Evolutionary conservation across 2,113 vertebrate genomes (phyloP), one percentile per base, ranked within the genome.

Genomic region (Hemichromis elongatus): DNA sequence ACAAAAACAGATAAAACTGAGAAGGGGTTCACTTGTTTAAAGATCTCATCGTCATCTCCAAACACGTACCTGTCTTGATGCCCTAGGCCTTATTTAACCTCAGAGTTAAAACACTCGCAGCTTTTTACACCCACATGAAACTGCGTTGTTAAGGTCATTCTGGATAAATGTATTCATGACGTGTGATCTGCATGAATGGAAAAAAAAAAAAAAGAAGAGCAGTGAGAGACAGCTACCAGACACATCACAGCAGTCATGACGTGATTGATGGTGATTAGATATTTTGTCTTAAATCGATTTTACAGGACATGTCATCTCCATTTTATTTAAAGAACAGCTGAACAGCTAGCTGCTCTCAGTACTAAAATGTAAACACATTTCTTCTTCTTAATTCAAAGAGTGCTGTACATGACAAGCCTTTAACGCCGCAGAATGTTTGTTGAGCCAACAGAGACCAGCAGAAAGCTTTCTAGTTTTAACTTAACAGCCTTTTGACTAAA

Each of bases 101-200:
- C 91, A 1, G 82, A 89, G 85, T 89, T 91, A 85, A 94, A 92
- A 93, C 80, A 93, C 87, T 87, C 85, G 68, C 56, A 86, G 82
- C 83, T 77, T 92, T 90, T 93, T 92, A 90, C 81, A 89, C 80
- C 84, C 87, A 90, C 85, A 85, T 90, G 88, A 91, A 94, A 93
- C 86, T 73, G 79, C 84, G 83, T 85, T 79, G 90, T 92, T 93
- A 90, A 94, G 91, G 92, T 94, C 93, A 94, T 92, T 77, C 79
- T 92, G 68, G 80, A 93, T 91, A 93, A 94, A 93, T 93, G 88
- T 92, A 92, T 94, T 94, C 88, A 94, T 93, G 85, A 92, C 77
- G 86, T 92, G 90, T 92, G 88, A 93, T 95, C 85, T 91, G 90
- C 89, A 90, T 91, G 84, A 88, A 89, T 63, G 80, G 73, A 73